Evolutionary conservation across 2,113 vertebrate species (phyloP), one percentile per base, ranked within the genome.

Genomic region (Origma solitaria): DNA sequence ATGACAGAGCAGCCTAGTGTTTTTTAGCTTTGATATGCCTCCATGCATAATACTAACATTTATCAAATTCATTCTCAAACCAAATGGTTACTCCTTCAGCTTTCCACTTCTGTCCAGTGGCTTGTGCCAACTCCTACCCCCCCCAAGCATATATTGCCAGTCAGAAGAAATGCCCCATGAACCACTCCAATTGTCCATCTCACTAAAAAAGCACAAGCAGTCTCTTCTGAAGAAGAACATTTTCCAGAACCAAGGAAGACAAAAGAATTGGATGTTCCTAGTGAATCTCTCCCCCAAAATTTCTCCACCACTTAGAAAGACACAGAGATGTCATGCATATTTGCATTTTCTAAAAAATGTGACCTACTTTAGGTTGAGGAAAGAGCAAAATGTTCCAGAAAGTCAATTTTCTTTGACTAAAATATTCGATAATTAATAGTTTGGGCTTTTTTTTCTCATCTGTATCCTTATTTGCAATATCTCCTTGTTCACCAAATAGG

Each of bases 271-370:
- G 9, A 57, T 35, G 8, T 5, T 88, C n/a, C 21, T 45, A 49
- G 4, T 19, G n/a, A 33, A 47, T 16, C 54, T 40, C 62, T 31
- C 35, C 24, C 14, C 2, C 15, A 70, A 44, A 56, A n/a, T 8
- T 20, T 73, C 20, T 57, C 37, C 15, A 47, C 11, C 9, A n/a
- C 10, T 71, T 44, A n/a, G 21, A 85, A 71, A 22, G 30, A 71
- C 42, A 68, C 0, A 5, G 15, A 76, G 6, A 12, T 12, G 11
- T 10, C 15, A 16, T 0, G 4, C 3, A 9, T 37, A 50, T 22
- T 33, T 50, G 2, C 14, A n/a, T 66, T 83, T 90, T 40, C 16
- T 44, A 33, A 78, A 81, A 77, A 51, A 35, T 6, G 4, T 33
- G 54, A 61, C 27, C 15, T 66, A 35, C 10, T 69, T 72, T 19